phyloP scores from a whole-genome alignment of 2,888 invertebrate species.

The Chaetoderma sp. region DNA sequence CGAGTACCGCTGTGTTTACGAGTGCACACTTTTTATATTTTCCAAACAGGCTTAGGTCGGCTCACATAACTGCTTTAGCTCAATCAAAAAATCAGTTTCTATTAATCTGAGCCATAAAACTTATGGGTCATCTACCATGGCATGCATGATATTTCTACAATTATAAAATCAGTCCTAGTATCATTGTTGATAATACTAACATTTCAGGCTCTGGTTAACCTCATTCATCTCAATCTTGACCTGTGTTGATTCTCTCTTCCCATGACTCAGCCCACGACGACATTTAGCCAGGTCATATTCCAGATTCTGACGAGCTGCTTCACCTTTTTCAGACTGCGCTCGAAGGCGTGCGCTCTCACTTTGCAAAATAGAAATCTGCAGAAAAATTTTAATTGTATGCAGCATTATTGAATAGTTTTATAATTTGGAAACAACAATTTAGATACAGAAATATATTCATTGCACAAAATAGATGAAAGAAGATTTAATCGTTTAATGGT shows the following conservation, averaged over 20 bases:
- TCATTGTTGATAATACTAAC: slow-evolving; percentile 53
- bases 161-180: too few species aligned
- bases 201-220: slow-evolving; percentile 53
- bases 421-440: too few species aligned
- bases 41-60: too few species aligned
- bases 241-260: slow-evolving; percentile 47
- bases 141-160: too few species aligned
- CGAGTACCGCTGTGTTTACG: too few species aligned
- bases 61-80: too few species aligned
- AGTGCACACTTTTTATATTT: too few species aligned
- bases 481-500: not conserved
- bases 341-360: slow-evolving; percentile 57
- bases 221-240: slow-evolving; percentile 47
- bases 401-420: not conserved
- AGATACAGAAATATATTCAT: too few species aligned
- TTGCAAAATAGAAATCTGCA: slow-evolving; percentile 51
- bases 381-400: slow-evolving; percentile 19
- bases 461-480: not conserved
- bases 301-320: slow-evolving; percentile 61
- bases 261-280: slow-evolving; percentile 49
- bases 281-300: slow-evolving; percentile 64
- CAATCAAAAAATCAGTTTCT: too few species aligned
- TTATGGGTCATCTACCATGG: too few species aligned
- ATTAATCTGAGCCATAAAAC: too few species aligned
- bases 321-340: slow-evolving; percentile 63